Evolutionary conservation across 1,140 invertebrate genomes (phyloP).

Genomic region (Drosophila baimaii): DNA sequence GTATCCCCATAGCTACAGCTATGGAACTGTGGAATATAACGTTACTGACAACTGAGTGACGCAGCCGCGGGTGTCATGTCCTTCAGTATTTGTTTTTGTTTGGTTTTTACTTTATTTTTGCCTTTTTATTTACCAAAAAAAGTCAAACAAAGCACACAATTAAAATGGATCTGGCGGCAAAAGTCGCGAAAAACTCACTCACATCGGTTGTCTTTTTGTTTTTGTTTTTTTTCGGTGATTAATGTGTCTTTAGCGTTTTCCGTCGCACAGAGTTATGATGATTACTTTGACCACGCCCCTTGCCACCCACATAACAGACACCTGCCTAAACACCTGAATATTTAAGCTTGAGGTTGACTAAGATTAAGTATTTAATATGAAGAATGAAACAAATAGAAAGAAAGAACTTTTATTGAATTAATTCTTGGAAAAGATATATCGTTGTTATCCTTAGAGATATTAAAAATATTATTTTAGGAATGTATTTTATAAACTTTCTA

Average conservation of each 20-base stretch:
- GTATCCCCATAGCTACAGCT: neutral
- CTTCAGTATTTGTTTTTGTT: constrained; percentile 37
- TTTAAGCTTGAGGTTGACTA: neutral
- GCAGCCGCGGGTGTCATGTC: constrained; percentile 60
- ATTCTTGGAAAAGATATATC: neutral
- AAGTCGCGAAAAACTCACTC: constrained; percentile 59
- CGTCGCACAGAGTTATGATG: constrained; percentile 58
- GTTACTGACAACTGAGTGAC: constrained; percentile 48
- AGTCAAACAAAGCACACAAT: constrained; percentile 62
- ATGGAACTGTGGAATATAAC: constrained; percentile 4
- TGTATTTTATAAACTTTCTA: neutral
- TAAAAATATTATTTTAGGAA: neutral
- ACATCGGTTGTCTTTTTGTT: too few relatives aligned
- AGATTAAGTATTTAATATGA: neutral
- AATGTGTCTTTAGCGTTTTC: constrained; percentile 78
- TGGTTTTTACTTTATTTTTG: constrained; percentile 43
- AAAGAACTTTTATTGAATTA: neutral
- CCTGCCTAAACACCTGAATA: constrained; percentile 37
- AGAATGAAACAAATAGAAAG: neutral
- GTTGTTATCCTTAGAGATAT: neutral
- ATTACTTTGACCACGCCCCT: constrained; percentile 50
- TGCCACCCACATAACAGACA: constrained; percentile 9
- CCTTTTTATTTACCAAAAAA: constrained; percentile 18
- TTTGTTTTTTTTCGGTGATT: constrained; percentile 54
- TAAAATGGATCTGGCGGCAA: constrained; percentile 70